Percentiles rank a stretch among this genome's conserved stretches.
Conservation (phyloP, 2,797 vertebrate species). For the Hippopotamyrus pictus region DNA sequence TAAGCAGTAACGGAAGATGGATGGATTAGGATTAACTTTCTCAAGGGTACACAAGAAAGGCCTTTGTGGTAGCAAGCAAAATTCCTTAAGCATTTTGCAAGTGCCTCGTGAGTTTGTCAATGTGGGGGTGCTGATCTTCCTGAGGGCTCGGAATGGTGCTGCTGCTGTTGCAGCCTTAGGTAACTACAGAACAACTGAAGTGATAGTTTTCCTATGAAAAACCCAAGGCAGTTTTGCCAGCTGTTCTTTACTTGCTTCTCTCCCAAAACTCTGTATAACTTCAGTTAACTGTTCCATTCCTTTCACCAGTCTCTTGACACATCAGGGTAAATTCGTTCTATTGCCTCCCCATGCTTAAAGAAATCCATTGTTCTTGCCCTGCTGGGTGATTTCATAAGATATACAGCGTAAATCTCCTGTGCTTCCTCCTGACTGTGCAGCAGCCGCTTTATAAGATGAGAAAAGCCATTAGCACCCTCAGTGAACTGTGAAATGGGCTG, state of each 20-base stretch:
- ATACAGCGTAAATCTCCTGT: background rate
- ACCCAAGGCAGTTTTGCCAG: background rate
- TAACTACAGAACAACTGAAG: background rate
- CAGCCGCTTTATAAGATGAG: background rate
- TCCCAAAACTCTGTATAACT: background rate
- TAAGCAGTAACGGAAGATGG: background rate
- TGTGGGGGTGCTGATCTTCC: background rate
- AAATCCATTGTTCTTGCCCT: background rate
- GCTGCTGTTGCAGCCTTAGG: background rate
- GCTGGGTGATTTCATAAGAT: slow-evolving; percentile 7
- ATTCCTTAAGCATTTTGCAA: background rate
- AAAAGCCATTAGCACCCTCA: slow-evolving; percentile 22
- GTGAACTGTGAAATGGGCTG: slow-evolving; percentile 22
- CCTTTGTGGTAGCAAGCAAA: background rate
- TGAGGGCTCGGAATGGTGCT: background rate
- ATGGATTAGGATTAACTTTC: background rate
- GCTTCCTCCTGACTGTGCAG: background rate
- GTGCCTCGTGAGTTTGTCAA: background rate
- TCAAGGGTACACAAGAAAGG: background rate
- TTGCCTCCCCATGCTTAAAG: background rate
- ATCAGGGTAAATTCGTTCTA: background rate
- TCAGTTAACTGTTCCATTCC: background rate
- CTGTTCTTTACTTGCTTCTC: background rate
- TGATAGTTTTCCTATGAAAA: background rate
- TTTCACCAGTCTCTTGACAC: background rate